Conservation (phyloP, 2,113 vertebrate genomes). For the Albula goreensis region DNA sequence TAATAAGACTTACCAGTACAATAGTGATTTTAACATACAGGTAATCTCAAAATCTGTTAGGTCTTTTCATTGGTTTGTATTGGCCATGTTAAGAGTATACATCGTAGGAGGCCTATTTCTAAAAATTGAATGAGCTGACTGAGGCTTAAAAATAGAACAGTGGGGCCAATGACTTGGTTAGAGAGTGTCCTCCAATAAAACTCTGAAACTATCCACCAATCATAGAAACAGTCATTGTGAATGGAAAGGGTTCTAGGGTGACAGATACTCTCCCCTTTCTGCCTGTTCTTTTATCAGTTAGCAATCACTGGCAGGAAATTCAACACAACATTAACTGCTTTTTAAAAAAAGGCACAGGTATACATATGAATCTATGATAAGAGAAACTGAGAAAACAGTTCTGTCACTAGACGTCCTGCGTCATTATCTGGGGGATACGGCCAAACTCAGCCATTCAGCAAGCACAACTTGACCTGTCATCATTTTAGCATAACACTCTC, state of each 20-base stretch:
- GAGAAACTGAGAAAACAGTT: background rate
- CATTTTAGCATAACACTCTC: constrained; percentile 22
- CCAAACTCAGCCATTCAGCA: background rate
- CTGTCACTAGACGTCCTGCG: background rate
- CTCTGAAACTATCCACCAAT: too few relatives aligned
- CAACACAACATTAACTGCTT: background rate
- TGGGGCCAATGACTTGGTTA: too few relatives aligned
- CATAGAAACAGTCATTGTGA: too few relatives aligned
- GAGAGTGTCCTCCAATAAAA: too few relatives aligned
- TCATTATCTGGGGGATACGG: background rate
- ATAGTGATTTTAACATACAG: background rate
- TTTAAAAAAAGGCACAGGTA: background rate
- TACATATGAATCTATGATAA: background rate
- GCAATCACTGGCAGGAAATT: too few relatives aligned
- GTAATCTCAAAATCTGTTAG: background rate
- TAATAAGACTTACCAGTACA: background rate
- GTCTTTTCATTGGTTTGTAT: background rate
- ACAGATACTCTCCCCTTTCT: too few relatives aligned
- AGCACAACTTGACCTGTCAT: constrained; percentile 8
- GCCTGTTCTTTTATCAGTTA: too few relatives aligned
- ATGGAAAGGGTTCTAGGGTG: too few relatives aligned
- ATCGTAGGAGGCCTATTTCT: too few relatives aligned
- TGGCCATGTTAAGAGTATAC: background rate
- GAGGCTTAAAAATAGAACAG: too few relatives aligned
- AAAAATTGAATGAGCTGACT: too few relatives aligned